A percentile compares a stretch with the other conserved stretches of the same genome.
These are phyloP conservation scores for Dromococcyx pavoninus DNA, from an alignment of 2,797 vertebrate genomes.

Conservation along the genomic window DNA sequence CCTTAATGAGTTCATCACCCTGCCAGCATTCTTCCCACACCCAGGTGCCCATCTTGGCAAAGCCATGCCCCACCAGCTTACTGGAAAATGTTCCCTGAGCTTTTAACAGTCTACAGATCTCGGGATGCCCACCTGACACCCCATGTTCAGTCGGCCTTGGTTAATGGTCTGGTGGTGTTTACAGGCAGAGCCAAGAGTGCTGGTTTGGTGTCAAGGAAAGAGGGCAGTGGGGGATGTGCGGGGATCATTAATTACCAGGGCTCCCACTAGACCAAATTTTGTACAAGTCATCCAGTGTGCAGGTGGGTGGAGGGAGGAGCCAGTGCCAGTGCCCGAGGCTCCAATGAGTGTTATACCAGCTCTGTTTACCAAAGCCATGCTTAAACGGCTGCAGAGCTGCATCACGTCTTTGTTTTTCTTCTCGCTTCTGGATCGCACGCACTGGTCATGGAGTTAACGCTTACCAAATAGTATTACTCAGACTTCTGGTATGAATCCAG, in stretches of 20 bases:
- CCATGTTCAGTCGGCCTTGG: neutral
- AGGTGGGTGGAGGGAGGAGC: conserved; percentile 57
- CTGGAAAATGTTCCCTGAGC: neutral
- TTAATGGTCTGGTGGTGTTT: neutral
- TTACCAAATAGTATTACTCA: conserved; percentile 12
- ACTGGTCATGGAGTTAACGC: neutral
- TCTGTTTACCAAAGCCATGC: conserved; percentile 41
- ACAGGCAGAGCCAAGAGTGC: neutral
- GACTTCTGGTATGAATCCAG: conserved; percentile 14
- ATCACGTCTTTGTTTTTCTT: conserved; percentile 51
- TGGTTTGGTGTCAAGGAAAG: neutral
- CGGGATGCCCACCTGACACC: neutral
- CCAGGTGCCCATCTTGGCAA: conserved; percentile 50
- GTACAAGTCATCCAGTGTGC: neutral
- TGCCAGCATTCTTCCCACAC: conserved; percentile 67
- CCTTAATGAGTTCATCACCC: conserved; percentile 64
- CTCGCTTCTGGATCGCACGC: neutral
- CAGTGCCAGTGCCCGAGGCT: neutral
- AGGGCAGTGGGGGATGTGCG: accelerated
- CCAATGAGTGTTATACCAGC: conserved; percentile 1
- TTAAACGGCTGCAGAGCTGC: conserved; percentile 19
- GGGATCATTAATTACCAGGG: neutral
- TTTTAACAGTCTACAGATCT: conserved; percentile 19
- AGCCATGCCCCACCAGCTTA: neutral
- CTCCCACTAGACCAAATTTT: conserved; percentile 17